Evolutionary conservation across 2,113 vertebrate genomes (phyloP), one percentile per base, ranked within the genome.

Genomic region (Antechinus flavipes): DNA sequence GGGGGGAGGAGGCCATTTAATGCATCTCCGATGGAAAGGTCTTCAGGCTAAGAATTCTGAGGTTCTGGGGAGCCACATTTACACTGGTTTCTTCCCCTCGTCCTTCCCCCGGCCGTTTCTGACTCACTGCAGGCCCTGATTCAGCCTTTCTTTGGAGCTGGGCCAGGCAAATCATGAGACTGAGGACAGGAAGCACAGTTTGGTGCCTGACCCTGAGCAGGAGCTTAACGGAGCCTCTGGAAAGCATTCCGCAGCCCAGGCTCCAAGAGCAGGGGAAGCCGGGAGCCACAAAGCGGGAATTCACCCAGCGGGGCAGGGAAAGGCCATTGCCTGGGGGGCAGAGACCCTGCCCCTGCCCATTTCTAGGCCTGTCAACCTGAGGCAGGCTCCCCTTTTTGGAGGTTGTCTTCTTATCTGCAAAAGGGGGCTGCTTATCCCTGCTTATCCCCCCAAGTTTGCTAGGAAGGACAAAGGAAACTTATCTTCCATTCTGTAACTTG

Each of bases 281-380:
- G 0, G 7, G 19, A 1, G 0, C 4, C 4, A 14, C 23, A 22
- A 23, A 27, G 58, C 0, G 2, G 54, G 52, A 25, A 22, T n/a
- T 42, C 35, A 84, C 6, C 68, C 22, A 42, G 6, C 19, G 22
- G 35, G 8, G 19, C 19, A 35, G 30, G 68, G 3, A 68, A 68
- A 68, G 61, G 35, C 35, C 61, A 16, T 14, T 16, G 14, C 68
- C 49, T 49, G 49, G 54, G 54, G 14, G 22, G 54, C n/a, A n/a
- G 68, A 42, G 5, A 42, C 35, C 68, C 68, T 84, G 35, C 4
- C 30, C 61, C 30, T 4, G 30, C 61, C 61, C 14, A 5, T 35
- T 35, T 68, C 61, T 30, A 30, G 58, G 3, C 10, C 9, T 30
- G 4, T 68, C 25, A 68, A 5, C 61, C 61, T 30, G 27, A 68